phyloP scores from a whole-genome alignment of 2,113 vertebrate genomes.

The Canis aureus region DNA sequence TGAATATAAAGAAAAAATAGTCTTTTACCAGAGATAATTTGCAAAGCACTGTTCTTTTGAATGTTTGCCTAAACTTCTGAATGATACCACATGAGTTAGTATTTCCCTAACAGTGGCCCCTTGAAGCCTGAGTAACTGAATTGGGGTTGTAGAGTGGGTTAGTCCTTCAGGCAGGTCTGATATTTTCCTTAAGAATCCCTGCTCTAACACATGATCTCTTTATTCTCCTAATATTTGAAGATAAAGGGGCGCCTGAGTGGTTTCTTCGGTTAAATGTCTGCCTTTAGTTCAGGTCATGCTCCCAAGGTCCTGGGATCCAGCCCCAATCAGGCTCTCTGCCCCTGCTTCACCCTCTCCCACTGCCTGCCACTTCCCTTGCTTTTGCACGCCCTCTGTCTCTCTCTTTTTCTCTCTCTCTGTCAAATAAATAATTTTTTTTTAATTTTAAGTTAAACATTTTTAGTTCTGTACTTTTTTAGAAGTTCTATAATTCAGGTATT shows the following conservation, averaged over 20 bases:
- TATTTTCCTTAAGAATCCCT: constrained; percentile 33
- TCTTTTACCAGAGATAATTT: constrained; percentile 28
- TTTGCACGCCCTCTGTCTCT: too few species aligned
- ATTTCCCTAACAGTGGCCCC: not conserved
- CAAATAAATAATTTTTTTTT: too few species aligned
- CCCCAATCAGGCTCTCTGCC: too few species aligned
- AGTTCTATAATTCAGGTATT: not conserved
- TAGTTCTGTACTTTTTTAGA: not conserved
- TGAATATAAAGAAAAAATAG: constrained; percentile 29
- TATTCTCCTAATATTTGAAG: not conserved
- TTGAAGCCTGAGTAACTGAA: not conserved
- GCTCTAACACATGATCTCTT: not conserved
- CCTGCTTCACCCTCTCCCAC: too few species aligned
- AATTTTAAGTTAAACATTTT: not conserved
- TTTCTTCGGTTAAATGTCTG: too few species aligned
- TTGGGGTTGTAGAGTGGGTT: not conserved
- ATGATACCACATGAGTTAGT: not conserved
- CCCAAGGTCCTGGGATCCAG: too few species aligned
- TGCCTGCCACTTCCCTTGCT: too few species aligned
- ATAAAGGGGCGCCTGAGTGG: not conserved
- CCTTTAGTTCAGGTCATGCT: too few species aligned
- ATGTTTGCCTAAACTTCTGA: not conserved
- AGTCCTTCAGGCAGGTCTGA: not conserved
- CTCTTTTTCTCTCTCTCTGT: too few species aligned
- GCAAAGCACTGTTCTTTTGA: constrained; percentile 21